phyloP scores from a whole-genome alignment of 2,888 invertebrate genomes.

The Thecocarcelia acutangulata region DNA sequence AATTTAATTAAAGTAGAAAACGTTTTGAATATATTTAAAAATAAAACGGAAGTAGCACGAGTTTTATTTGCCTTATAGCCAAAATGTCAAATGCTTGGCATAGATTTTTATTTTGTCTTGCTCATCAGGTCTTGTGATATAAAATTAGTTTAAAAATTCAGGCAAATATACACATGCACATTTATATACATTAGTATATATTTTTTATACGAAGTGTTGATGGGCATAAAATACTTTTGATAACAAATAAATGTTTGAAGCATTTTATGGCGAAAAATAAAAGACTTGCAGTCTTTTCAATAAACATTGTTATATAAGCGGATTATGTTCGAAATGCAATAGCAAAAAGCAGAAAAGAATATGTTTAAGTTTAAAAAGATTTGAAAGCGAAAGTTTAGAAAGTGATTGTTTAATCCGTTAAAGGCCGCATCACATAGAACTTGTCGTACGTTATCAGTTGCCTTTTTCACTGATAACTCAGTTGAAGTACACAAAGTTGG shows the following conservation, averaged over 20 bases:
- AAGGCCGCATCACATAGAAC: no score
- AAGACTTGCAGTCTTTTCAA: slow-evolving; percentile 14
- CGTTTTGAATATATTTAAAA: slow-evolving; percentile 34
- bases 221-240: slow-evolving; percentile 12
- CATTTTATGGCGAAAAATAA: neutral
- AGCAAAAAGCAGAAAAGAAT: neutral
- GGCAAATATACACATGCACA: neutral
- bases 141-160: neutral
- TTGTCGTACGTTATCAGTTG: no score
- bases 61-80: slow-evolving; percentile 70
- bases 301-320: slow-evolving; percentile 34
- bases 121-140: slow-evolving; percentile 45
- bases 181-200: neutral
- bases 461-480: no score
- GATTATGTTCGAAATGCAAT: slow-evolving; percentile 51
- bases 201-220: slow-evolving; percentile 37
- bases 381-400: slow-evolving; percentile 21
- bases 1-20: slow-evolving; percentile 21
- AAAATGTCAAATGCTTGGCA: slow-evolving; percentile 76
- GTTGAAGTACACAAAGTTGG: no score
- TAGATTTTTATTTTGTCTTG: slow-evolving; percentile 44
- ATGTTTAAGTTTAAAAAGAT: slow-evolving; percentile 26
- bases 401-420: no score
- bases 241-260: slow-evolving; percentile 1
- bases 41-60: slow-evolving; percentile 74